Evolutionary conservation across 2,113 vertebrate species (phyloP).

Genomic region (Corythornis cristatus): DNA sequence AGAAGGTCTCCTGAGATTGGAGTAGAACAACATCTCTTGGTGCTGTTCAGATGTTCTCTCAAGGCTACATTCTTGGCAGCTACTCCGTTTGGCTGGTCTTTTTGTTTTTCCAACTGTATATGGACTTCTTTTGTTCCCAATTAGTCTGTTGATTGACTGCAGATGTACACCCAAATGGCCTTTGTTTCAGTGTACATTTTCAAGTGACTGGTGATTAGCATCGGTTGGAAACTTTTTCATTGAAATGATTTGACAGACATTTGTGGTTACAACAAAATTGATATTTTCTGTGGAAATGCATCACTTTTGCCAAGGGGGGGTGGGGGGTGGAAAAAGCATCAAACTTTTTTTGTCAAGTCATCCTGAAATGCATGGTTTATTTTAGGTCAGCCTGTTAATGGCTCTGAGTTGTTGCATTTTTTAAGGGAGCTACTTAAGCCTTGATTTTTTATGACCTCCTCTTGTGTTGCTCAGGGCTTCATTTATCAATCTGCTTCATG

Average conservation of each 20-base stretch:
- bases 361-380: conserved; percentile 45
- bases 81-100: conserved; percentile 9
- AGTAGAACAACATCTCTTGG: not conserved
- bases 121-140: conserved; percentile 60
- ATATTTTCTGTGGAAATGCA: conserved; percentile 45
- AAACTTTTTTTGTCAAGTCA: conserved; percentile 28
- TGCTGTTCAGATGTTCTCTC: conserved; percentile 32
- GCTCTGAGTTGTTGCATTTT: not conserved
- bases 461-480: not conserved
- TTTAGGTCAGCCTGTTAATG: conserved; percentile 39
- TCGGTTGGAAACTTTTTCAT: conserved; percentile 11
- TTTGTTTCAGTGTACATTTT: conserved; percentile 48
- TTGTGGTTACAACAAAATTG: conserved; percentile 39
- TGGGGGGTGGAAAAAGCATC: not conserved
- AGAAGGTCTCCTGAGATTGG: not conserved
- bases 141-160: conserved; percentile 55
- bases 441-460: not conserved
- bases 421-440: not conserved
- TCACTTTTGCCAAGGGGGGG: not conserved
- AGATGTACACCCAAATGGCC: conserved; percentile 41
- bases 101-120: conserved; percentile 67
- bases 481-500: not conserved
- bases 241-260: conserved; percentile 29
- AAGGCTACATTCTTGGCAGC: conserved; percentile 33
- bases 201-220: conserved; percentile 23